Conservation (phyloP, 2,797 vertebrate species). For the Sus cebifrons region DNA sequence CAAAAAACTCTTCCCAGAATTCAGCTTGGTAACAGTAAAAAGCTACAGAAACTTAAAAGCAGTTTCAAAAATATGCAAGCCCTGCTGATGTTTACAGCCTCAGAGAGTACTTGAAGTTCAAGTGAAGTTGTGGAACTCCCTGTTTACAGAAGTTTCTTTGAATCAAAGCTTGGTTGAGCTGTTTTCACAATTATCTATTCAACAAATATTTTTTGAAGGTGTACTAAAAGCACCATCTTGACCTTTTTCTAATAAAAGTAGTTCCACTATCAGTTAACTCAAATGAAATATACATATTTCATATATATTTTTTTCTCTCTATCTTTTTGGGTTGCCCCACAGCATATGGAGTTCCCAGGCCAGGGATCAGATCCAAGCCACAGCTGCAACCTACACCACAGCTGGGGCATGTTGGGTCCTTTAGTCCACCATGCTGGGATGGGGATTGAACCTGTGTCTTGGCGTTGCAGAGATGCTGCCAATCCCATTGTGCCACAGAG, state of each 20-base stretch:
- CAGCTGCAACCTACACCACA: too few relatives aligned
- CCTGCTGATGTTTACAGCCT: conserved; percentile 33
- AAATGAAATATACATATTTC: background rate
- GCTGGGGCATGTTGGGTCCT: too few relatives aligned
- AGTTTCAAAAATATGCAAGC: conserved; percentile 64
- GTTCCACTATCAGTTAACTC: conserved; percentile 26
- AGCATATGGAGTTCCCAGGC: too few relatives aligned
- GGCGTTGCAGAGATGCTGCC: too few relatives aligned
- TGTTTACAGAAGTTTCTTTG: conserved; percentile 29
- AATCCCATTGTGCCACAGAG: too few relatives aligned
- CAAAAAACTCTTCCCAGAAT: conserved; percentile 66
- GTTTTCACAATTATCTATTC: background rate
- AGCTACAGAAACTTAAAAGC: conserved; percentile 44
- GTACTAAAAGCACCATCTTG: background rate
- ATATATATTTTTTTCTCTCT: too few relatives aligned
- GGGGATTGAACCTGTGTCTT: too few relatives aligned
- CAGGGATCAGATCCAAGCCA: too few relatives aligned
- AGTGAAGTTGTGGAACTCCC: background rate
- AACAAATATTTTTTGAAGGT: conserved; percentile 19
- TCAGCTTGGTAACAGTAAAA: conserved; percentile 54
- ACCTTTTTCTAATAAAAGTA: conserved; percentile 47
- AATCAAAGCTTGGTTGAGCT: conserved; percentile 9
- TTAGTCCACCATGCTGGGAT: too few relatives aligned
- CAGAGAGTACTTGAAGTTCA: background rate
- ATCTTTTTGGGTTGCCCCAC: too few relatives aligned